Conservation (phyloP, 2,113 vertebrate genomes). For the Erinaceus europaeus region DNA sequence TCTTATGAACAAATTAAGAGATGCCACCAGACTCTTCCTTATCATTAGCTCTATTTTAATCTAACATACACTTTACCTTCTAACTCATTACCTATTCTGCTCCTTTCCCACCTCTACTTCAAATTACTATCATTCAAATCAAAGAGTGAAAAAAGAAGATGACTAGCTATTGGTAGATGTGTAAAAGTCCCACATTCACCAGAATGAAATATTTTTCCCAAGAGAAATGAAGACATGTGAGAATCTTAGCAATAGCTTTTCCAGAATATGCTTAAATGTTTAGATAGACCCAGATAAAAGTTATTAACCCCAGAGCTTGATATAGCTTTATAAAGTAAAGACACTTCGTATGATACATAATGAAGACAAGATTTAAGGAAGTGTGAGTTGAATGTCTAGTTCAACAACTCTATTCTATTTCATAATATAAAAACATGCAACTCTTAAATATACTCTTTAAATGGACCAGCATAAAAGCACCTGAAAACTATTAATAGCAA, state of each 20-base stretch:
- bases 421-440: constrained; percentile 7
- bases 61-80: background rate
- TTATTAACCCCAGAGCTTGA: background rate
- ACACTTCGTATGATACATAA: background rate
- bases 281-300: constrained; percentile 2
- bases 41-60: background rate
- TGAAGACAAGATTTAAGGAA: background rate
- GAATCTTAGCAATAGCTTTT: background rate
- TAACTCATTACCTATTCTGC: background rate
- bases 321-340: background rate
- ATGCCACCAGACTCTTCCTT: background rate
- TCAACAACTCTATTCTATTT: background rate
- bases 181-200: background rate
- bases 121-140: background rate
- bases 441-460: constrained; percentile 34
- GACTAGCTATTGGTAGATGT: fast-evolving
- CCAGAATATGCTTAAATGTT: background rate
- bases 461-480: background rate
- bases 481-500: constrained; percentile 49
- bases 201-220: background rate
- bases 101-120: background rate
- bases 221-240: background rate
- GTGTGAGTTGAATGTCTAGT: background rate
- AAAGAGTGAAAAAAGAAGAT: background rate
- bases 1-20: background rate